These are phyloP conservation scores for Biston betularia DNA, from an alignment of 2,888 invertebrate genomes.

Conservation along the genomic window DNA sequence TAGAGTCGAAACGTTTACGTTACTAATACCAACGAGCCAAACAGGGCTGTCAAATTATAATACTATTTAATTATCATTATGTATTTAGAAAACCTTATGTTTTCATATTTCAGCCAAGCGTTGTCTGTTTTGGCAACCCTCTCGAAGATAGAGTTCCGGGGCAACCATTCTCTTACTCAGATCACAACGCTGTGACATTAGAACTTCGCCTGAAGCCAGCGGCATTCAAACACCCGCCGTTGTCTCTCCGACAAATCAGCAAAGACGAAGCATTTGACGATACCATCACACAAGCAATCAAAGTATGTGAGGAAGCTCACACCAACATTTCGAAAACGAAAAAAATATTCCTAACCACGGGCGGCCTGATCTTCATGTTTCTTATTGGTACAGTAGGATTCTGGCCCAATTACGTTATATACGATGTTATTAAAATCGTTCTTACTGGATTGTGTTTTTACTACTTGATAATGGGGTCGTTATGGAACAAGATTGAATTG, in stretches of 20 bases:
- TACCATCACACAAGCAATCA: slow-evolving; percentile 86
- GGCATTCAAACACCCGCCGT: slow-evolving; percentile 39
- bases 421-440: slow-evolving; percentile 86
- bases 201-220: slow-evolving; percentile 65
- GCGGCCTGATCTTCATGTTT: slow-evolving; percentile 81
- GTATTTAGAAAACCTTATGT: background rate
- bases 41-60: too few relatives aligned
- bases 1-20: too few relatives aligned
- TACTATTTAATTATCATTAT: too few relatives aligned
- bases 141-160: slow-evolving; percentile 91
- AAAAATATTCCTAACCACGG: slow-evolving; percentile 82
- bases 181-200: slow-evolving; percentile 94
- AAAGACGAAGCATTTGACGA: slow-evolving; percentile 57
- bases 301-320: slow-evolving; percentile 86
- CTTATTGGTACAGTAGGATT: slow-evolving; percentile 81
- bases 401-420: slow-evolving; percentile 80
- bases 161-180: slow-evolving; percentile 92
- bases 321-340: slow-evolving; percentile 79
- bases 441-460: slow-evolving; percentile 89
- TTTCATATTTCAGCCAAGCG: slow-evolving; percentile 59
- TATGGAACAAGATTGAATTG: slow-evolving; percentile 93
- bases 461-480: slow-evolving; percentile 90
- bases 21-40: too few relatives aligned
- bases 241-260: slow-evolving; percentile 47
- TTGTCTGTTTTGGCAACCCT: slow-evolving; percentile 88